Evolutionary conservation across 2,797 vertebrate species (phyloP), one percentile per base, ranked within the genome.

Genomic region (Parambassis ranga): DNA sequence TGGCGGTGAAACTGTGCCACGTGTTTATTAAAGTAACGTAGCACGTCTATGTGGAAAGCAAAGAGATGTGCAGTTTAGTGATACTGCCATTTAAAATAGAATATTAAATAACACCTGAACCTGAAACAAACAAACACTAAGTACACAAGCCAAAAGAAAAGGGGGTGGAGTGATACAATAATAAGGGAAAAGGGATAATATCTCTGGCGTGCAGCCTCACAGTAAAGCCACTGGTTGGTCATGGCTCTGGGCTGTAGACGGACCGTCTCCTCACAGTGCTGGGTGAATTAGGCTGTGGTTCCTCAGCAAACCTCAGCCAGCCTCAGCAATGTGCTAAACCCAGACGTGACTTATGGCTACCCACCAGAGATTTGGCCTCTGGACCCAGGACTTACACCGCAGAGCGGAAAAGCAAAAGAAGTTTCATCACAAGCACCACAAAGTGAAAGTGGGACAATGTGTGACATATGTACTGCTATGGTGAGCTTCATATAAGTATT

Each of bases 221-320:
- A 86, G 60, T 81, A 79, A 90, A 87, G 73, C 83, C 79, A 82
- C 81, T 85, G 87, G 86, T 84, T 87, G 84, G 81, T 81, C 84
- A 85, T 86, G 83, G 87, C 81, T 87, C 73, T 83, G 75, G 88
- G 87, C 84, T 87, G 88, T 77, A 90, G 89, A 90, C 89, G 87
- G 84, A 70, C 87, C 75, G 88, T 91, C 87, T 90, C 88, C 88
- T 82, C 51, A 36, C 76, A 79, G 75, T 68, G 69, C 81, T 71
- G 80, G 65, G 65, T 85, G 79, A 86, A 89, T 91, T 87, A 91
- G 81, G 75, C 83, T 92, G 90, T 81, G 90, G 89, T 91, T 91
- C 86, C 64, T 76, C 75, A 69, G 71, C 55, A 46, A 79, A 82
- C 83, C 86, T 87, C 86, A 86, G 72, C 79, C 81, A 87, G 81